Percentiles rank a stretch among this genome's conserved stretches.
phyloP scores from a whole-genome alignment of 2,113 vertebrate species.

The Cochlearius cochlearius region DNA sequence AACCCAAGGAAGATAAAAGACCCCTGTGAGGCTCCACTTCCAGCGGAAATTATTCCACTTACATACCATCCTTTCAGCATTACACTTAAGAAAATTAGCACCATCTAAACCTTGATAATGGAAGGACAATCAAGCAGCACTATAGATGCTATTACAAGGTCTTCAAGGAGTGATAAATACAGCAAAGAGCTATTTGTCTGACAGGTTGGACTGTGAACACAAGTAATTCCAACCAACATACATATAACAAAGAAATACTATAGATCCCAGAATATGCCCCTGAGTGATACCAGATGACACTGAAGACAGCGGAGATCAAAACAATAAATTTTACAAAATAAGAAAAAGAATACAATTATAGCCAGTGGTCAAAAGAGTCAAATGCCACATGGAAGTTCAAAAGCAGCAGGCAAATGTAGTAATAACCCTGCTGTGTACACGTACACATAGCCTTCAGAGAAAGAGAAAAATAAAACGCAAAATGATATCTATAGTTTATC shows the following conservation, averaged over 20 bases:
- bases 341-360: conserved; percentile 37
- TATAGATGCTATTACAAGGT: conserved; percentile 21
- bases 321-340: conserved; percentile 39
- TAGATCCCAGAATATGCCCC: background rate
- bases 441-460: background rate
- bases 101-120: conserved; percentile 40
- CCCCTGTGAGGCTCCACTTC: background rate
- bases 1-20: background rate
- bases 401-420: background rate
- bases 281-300: conserved; percentile 32
- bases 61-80: conserved; percentile 5
- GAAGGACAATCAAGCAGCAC: background rate
- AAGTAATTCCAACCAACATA: conserved; percentile 26
- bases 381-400: background rate
- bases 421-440: background rate
- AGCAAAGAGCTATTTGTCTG: conserved; percentile 27
- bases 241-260: conserved; percentile 10
- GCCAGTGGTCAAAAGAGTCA: conserved; percentile 5
- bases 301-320: conserved; percentile 32
- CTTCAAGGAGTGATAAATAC: conserved; percentile 62
- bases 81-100: conserved; percentile 57
- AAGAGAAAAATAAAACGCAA: background rate
- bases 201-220: conserved; percentile 13
- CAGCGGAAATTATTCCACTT: conserved; percentile 13
- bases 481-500: background rate